These are phyloP conservation scores for Ophioninae sp. DNA, from an alignment of 2,888 invertebrate species.

Conservation along the genomic window DNA sequence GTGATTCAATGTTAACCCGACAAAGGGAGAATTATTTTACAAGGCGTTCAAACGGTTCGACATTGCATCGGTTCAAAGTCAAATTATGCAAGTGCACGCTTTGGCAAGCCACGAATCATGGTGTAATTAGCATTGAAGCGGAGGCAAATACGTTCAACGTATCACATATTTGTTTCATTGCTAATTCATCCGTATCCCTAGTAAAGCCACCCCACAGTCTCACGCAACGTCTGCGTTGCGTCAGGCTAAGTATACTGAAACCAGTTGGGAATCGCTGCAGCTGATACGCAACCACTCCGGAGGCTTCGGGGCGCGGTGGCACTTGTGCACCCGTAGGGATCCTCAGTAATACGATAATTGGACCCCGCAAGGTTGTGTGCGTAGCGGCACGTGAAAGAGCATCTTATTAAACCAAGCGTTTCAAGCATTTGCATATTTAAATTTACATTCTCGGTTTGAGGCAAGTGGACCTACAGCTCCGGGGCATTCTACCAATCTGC, in stretches of 20 bases:
- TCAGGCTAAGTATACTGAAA: not conserved
- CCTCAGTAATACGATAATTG: slow-evolving; percentile 66
- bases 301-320: slow-evolving; percentile 19
- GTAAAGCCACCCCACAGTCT: slow-evolving; percentile 27
- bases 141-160: not conserved
- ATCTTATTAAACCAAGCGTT: slow-evolving; percentile 70
- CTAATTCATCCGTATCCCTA: slow-evolving; percentile 56
- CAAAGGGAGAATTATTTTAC: no score
- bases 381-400: slow-evolving; percentile 63
- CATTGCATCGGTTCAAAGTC: no score
- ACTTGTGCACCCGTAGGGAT: slow-evolving; percentile 54
- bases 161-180: slow-evolving; percentile 44
- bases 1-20: no score
- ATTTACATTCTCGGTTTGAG: slow-evolving; percentile 62
- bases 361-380: slow-evolving; percentile 58
- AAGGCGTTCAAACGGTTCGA: no score
- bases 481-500: slow-evolving; percentile 33
- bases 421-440: slow-evolving; percentile 70
- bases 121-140: not conserved
- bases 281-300: slow-evolving; percentile 33
- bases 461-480: slow-evolving; percentile 36
- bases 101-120: not conserved
- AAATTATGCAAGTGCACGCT: no score
- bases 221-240: not conserved
- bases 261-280: slow-evolving; percentile 27